Evolutionary conservation across 1,140 invertebrate species (phyloP).

Genomic region (Aphaenogaster floridana): DNA sequence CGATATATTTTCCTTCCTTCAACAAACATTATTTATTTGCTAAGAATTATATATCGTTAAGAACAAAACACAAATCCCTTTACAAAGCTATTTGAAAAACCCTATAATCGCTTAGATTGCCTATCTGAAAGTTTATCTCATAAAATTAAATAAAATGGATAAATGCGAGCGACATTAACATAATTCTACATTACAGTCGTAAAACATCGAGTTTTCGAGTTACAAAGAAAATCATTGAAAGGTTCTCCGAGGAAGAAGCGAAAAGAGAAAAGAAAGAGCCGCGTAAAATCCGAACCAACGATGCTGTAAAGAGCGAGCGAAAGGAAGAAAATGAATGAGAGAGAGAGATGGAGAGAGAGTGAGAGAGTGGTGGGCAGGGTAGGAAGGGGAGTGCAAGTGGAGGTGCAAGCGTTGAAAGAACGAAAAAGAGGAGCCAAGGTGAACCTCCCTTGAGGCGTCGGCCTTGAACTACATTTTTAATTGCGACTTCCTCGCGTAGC

Average conservation of each 20-base stretch:
- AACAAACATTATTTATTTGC: not conserved
- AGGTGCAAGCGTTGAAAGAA: constrained; percentile 51
- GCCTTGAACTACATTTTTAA: constrained; percentile 87
- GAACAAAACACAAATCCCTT: not conserved
- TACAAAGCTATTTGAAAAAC: not conserved
- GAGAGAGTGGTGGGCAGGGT: constrained; percentile 37
- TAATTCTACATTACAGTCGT: not conserved
- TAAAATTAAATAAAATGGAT: not conserved
- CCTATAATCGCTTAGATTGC: not conserved
- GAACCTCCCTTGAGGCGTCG: constrained; percentile 78
- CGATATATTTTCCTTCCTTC: not conserved
- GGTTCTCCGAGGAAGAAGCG: constrained; percentile 58
- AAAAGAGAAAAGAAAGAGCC: constrained; percentile 47
- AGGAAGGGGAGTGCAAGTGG: constrained; percentile 42
- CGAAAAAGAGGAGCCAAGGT: constrained; percentile 73
- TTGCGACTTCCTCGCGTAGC: constrained; percentile 80
- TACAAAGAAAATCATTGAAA: constrained; percentile 35
- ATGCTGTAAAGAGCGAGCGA: not conserved
- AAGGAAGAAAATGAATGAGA: not conserved
- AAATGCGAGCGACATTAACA: constrained; percentile 7
- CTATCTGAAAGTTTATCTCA: not conserved
- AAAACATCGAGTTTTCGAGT: constrained; percentile 24
- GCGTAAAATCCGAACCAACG: constrained; percentile 39
- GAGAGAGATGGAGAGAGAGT: constrained; percentile 20
- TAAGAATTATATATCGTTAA: not conserved